Percentiles rank a stretch among this genome's conserved stretches.
Evolutionary conservation across 2,113 vertebrate species (phyloP).

Genomic region (Varanus salvator): DNA sequence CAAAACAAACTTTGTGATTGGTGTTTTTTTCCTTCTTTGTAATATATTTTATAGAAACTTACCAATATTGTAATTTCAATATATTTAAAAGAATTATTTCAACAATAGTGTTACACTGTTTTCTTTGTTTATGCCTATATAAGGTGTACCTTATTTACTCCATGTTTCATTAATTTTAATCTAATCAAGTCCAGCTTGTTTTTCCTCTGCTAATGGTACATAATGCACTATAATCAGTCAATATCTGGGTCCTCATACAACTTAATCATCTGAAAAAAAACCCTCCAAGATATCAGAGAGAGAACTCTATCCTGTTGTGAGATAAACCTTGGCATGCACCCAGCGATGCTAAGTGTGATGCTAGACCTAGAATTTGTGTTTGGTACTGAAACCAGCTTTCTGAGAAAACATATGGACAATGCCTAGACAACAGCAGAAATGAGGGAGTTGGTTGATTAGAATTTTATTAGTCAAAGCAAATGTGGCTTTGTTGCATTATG

Average conservation of each 20-base stretch:
- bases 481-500: neutral
- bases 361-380: neutral
- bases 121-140: too few relatives aligned
- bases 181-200: constrained; percentile 10
- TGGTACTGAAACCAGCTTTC: neutral
- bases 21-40: neutral
- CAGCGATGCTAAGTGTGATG: neutral
- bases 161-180: constrained; percentile 21
- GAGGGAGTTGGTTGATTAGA: neutral
- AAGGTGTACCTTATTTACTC: neutral
- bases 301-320: neutral
- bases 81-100: neutral
- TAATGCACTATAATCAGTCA: constrained; percentile 27
- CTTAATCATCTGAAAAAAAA: constrained; percentile 1
- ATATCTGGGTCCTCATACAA: neutral
- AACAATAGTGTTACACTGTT: neutral
- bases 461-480: neutral
- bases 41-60: neutral
- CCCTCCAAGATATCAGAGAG: neutral
- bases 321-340: too few relatives aligned
- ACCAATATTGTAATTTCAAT: neutral
- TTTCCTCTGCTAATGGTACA: constrained; percentile 6
- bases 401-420: neutral
- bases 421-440: neutral
- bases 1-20: too few relatives aligned